Conservation (phyloP, 2,797 vertebrate genomes). For the Alectoris magna region DNA sequence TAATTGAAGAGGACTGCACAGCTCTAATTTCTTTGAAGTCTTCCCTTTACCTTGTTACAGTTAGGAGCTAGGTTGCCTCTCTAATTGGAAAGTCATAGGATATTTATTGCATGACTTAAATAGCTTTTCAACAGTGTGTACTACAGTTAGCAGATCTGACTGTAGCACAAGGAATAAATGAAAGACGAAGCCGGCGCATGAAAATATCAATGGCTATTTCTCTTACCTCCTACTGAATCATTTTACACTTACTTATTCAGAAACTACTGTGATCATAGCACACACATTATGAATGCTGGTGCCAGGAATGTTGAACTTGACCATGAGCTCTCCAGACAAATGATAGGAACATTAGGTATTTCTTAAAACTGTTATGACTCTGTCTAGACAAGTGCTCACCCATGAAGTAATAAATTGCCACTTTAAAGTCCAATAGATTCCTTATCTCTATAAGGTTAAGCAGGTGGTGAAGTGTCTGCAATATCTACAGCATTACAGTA, state of each 20-base stretch:
- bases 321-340: constrained; percentile 29
- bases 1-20: neutral
- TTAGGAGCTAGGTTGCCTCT: neutral
- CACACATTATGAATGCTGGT: neutral
- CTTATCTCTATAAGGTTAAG: constrained; percentile 50
- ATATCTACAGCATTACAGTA: neutral
- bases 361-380: constrained; percentile 31
- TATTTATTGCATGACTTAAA: neutral
- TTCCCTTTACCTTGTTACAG: neutral
- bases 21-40: neutral
- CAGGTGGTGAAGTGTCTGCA: constrained; percentile 36
- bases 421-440: constrained; percentile 20
- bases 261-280: neutral
- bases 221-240: constrained; percentile 30
- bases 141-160: neutral
- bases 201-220: constrained; percentile 9
- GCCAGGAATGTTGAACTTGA: constrained; percentile 3
- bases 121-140: neutral
- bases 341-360: constrained; percentile 28
- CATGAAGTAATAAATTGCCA: constrained; percentile 10
- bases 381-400: constrained; percentile 53
- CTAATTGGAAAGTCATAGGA: neutral
- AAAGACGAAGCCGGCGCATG: constrained; percentile 8
- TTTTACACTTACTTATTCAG: constrained; percentile 40
- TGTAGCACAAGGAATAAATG: constrained; percentile 19